Conservation (phyloP, 2,888 invertebrate genomes). For the Panopea generosa region DNA sequence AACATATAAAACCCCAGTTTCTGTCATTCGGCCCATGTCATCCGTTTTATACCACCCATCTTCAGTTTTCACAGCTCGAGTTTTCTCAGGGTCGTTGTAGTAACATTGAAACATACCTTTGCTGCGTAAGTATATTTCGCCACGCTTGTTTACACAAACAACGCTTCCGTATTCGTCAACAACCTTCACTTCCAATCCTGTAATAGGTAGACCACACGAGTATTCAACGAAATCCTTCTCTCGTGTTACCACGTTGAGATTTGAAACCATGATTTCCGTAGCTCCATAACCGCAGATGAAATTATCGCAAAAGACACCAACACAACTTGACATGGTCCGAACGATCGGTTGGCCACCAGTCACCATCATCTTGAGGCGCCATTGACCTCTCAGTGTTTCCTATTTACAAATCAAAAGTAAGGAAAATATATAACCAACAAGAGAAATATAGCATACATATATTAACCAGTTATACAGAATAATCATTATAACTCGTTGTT, state of each 20-base stretch:
- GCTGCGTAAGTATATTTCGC: too few relatives aligned
- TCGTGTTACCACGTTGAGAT: neutral
- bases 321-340: neutral
- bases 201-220: too few relatives aligned
- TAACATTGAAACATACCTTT: too few relatives aligned
- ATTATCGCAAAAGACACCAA: slow-evolving; percentile 10
- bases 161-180: slow-evolving; percentile 3
- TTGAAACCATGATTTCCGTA: slow-evolving; percentile 1
- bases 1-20: neutral
- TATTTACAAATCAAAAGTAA: too few relatives aligned
- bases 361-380: neutral
- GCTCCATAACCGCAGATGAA: slow-evolving; percentile 8
- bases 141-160: slow-evolving; percentile 3
- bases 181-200: too few relatives aligned
- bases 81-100: slow-evolving; percentile 12
- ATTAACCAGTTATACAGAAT: too few relatives aligned
- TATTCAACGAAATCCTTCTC: neutral
- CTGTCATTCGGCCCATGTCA: neutral
- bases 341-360: slow-evolving; percentile 24
- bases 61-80: neutral
- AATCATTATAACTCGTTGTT: too few relatives aligned
- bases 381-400: too few relatives aligned
- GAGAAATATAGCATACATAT: too few relatives aligned
- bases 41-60: slow-evolving; percentile 30
- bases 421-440: too few relatives aligned